Evolutionary conservation across 1,140 invertebrate species (phyloP), one percentile per base, ranked within the genome.

Genomic region (Neuroterus valhalla): DNA sequence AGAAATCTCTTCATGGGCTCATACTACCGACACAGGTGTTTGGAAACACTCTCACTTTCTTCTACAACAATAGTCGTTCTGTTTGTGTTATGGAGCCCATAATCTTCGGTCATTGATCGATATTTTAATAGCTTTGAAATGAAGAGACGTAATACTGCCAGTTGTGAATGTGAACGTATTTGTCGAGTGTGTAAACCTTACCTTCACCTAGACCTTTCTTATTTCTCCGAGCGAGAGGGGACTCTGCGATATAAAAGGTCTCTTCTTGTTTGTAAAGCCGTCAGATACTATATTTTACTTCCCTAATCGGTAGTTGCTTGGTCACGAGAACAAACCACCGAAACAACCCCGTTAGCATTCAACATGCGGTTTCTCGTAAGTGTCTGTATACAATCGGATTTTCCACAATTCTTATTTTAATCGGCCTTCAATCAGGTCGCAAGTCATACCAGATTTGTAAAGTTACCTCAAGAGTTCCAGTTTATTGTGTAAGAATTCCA

Each of bases 171-270:
- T 80, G 77, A 80, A 80, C 74, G 81, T 78, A 78, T 77, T 68
- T 68, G 80, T 75, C 72, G 76, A 81, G 74, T 79, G 78, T 80
- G 75, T 80, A 80, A 76, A 81, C 81, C 31, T 89, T 89, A 89
- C 89, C 89, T 90, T 90, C 89, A 90, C 89, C 89, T 90, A 90
- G 89, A 90, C 89, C 89, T 90, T 88, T 89, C 88, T 89, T 38
- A 38, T 38, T 88, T 89, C 82, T 72, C 80, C 84, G 70, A 81
- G 74, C 38, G 76, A 89, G 88, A 85, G 89, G 89, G 89, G 89
- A 88, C 55, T 89, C 77, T 77, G n/a, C 76, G 74, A 87, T 90
- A 90, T 90, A 90, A 89, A 89, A 86, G 84, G 84, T 89, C 82
- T 89, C 87, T 84, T 86, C 87, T 84, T 75, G 81, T 82, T 87